phyloP scores from a whole-genome alignment of 2,888 invertebrate species.

The Hirtodrosophila duncani region DNA sequence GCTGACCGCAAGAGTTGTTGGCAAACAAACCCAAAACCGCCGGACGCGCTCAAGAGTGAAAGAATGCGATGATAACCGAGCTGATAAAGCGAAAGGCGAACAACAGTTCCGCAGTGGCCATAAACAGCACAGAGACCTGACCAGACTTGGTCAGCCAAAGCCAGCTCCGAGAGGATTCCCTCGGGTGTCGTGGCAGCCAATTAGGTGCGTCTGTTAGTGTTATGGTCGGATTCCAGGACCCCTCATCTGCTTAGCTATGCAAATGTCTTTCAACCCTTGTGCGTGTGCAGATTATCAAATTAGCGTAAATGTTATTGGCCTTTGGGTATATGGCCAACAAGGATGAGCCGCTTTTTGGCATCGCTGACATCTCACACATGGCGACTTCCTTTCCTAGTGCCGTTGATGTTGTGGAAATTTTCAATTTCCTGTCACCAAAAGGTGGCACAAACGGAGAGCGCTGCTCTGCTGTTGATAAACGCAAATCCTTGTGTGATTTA shows the following conservation, averaged over 20 bases:
- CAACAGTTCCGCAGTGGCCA: conserved; percentile 11
- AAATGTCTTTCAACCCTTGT: conserved; percentile 66
- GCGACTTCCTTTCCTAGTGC: background rate
- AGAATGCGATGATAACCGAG: conserved; percentile 68
- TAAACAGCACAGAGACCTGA: conserved; percentile 14
- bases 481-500: conserved; percentile 68
- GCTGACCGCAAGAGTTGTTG: conserved; percentile 52
- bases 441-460: conserved; percentile 33
- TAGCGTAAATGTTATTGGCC: conserved; percentile 70
- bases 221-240: conserved; percentile 6
- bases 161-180: conserved; percentile 58
- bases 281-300: conserved; percentile 74
- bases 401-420: conserved; percentile 49
- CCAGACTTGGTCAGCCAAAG: conserved; percentile 18
- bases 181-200: conserved; percentile 78
- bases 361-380: conserved; percentile 54
- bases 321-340: conserved; percentile 23
- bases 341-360: conserved; percentile 13
- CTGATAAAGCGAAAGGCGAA: conserved; percentile 54
- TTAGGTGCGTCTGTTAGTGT: conserved; percentile 71
- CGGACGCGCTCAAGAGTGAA: conserved; percentile 46
- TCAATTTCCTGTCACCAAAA: conserved; percentile 65
- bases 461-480: conserved; percentile 41
- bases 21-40: conserved; percentile 8
- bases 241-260: conserved; percentile 68